Base-by-base conservation (phyloP, 2,113 vertebrate species). In the Embiotoca jacksoni region DNA sequence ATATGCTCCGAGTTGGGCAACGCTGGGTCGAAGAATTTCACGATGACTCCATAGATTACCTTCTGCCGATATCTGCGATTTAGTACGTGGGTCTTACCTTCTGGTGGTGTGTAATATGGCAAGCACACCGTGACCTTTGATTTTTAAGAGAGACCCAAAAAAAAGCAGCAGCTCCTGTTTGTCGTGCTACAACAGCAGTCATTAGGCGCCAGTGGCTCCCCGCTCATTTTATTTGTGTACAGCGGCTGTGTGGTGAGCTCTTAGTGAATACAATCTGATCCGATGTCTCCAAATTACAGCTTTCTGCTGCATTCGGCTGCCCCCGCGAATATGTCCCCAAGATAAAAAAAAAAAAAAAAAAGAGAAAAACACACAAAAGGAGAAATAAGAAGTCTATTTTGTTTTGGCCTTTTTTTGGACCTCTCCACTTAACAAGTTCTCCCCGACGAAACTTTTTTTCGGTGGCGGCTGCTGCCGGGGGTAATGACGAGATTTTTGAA, bases 251-350 rank as follows among this genome's bases (percentile, higher is more conserved):
- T 41, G n/a, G 23, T 50, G 63, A 33, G 11, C 74, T 81, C 50
- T 75, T 33, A 49, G 52, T 44, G 15, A 55, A 59, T 44, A 60
- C 61, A 71, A 55, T 81, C 55, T 44, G 75, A 84, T 85, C 70
- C 72, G 72, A 83, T 82, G 78, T 72, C 77, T 80, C 61, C 47
- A 87, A 85, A 85, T 86, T 66, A 55, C 76, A 81, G 79, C 71
- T 75, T 9, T 72, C 83, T 84, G 56, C 81, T 44, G 10, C 65
- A 68, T 69, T 60, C 46, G 23, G 61, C 39, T 37, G 62, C 37
- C 31, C 64, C 52, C 30, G 14, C 1, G n/a, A 76, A 80, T 84
- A 75, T 23, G 65, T 46, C 67, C 23, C 23, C 37, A 4, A 83
- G 75, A 85, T 77, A 76, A 80, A 82, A 61, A 81, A 78, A 50